Percentiles rank a stretch among this genome's conserved stretches.
Evolutionary conservation across 2,888 invertebrate species (phyloP).

Genomic region (Drosophila helvetica): DNA sequence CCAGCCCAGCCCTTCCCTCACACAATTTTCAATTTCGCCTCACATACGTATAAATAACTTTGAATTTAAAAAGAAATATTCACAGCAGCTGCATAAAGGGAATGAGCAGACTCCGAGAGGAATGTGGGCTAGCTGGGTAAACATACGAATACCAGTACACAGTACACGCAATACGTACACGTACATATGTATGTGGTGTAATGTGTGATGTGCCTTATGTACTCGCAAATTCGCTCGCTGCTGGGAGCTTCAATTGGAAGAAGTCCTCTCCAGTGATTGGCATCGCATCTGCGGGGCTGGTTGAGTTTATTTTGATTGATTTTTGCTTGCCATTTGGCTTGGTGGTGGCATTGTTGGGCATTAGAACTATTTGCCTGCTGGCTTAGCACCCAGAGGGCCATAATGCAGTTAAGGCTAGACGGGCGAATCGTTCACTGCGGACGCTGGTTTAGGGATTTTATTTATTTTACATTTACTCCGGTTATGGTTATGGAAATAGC

Average conservation of each 20-base stretch:
- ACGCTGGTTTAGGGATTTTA: neutral
- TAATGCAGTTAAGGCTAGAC: slow-evolving; percentile 31
- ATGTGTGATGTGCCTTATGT: slow-evolving; percentile 57
- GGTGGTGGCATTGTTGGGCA: slow-evolving; percentile 29
- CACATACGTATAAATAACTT: slow-evolving; percentile 72
- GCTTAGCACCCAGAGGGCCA: slow-evolving; percentile 41
- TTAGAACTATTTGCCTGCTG: slow-evolving; percentile 36
- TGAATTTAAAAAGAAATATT: slow-evolving; percentile 60
- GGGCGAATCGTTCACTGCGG: neutral
- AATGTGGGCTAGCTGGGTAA: slow-evolving; percentile 29
- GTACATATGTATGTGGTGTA: slow-evolving; percentile 34
- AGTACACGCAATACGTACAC: neutral
- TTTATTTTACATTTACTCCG: neutral
- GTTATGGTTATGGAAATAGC: neutral
- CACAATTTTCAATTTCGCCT: slow-evolving; percentile 65
- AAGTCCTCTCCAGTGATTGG: slow-evolving; percentile 42
- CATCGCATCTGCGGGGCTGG: neutral
- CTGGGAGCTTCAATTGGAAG: slow-evolving; percentile 29
- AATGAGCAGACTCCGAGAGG: neutral
- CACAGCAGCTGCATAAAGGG: slow-evolving; percentile 35
- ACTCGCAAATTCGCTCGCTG: slow-evolving; percentile 36
- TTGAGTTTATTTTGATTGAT: slow-evolving; percentile 58
- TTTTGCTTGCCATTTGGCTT: slow-evolving; percentile 52
- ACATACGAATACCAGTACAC: slow-evolving; percentile 18
- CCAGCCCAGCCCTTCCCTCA: slow-evolving; percentile 10